Evolutionary conservation across 1,140 invertebrate species (phyloP).

Genomic region (Musca domestica): DNA sequence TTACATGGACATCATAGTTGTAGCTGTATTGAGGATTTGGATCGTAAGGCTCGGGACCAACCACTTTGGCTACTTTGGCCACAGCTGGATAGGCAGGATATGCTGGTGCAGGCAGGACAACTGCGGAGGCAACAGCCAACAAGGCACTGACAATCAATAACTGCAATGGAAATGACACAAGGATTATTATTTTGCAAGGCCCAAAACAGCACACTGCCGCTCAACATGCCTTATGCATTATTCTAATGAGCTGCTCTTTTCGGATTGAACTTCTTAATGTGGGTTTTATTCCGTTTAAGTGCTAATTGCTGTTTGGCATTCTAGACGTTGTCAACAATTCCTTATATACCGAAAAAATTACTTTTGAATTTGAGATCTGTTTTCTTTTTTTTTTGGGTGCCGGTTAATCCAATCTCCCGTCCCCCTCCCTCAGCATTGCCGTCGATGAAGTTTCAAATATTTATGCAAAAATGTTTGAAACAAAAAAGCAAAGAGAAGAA

Average conservation of each 20-base stretch:
- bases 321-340: too few species aligned
- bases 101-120: conserved; percentile 43
- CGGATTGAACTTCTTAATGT: neutral
- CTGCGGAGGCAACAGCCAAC: conserved; percentile 39
- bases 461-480: too few species aligned
- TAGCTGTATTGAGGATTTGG: conserved; percentile 60
- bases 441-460: too few species aligned
- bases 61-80: conserved; percentile 55
- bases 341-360: neutral
- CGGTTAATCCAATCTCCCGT: too few species aligned
- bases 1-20: conserved; percentile 60
- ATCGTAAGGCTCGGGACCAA: conserved; percentile 57
- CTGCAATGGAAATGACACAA: conserved; percentile 10
- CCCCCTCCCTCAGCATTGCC: too few species aligned
- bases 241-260: too few species aligned
- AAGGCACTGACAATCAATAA: conserved; percentile 41
- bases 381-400: too few species aligned
- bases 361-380: neutral
- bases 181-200: too few species aligned
- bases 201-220: too few species aligned
- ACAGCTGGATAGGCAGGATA: conserved; percentile 36
- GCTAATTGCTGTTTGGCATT: too few species aligned
- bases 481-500: neutral
- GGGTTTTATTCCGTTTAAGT: too few species aligned
- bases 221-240: too few species aligned